Conservation (phyloP, 30 jellyfish, hydroid and myxozoan species). For the Calvadosia cruxmelitensis region DNA sequence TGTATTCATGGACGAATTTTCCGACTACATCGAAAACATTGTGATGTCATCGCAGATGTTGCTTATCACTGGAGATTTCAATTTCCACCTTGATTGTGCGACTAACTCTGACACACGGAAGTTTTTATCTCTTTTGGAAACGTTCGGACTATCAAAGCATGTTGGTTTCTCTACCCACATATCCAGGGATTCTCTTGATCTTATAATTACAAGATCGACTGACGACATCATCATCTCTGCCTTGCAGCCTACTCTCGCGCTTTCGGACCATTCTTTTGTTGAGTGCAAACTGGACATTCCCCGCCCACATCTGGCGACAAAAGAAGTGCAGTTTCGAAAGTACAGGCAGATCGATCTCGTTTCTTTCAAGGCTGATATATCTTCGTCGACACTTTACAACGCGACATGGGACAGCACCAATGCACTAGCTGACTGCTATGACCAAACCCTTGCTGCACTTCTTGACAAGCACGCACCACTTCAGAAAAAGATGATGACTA, state of each 20-base stretch:
- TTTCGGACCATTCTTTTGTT: background rate
- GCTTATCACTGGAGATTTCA: constrained; percentile 22
- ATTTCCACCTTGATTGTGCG: constrained; percentile 11
- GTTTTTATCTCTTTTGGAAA: background rate
- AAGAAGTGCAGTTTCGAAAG: constrained; percentile 3
- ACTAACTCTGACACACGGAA: constrained; percentile 6
- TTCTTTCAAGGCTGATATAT: constrained; percentile 16
- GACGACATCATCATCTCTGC: background rate
- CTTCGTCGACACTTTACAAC: constrained; percentile 7
- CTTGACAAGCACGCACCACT: constrained; percentile 21
- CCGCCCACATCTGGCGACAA: background rate
- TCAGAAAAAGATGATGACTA: constrained; percentile 1
- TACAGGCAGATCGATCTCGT: constrained; percentile 10
- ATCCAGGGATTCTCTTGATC: constrained; percentile 25
- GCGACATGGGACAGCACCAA: constrained; percentile 3
- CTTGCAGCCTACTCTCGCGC: background rate
- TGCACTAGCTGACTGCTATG: constrained; percentile 5
- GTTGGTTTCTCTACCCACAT: constrained; percentile 18
- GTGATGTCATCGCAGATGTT: constrained; percentile 9
- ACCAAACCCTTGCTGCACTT: constrained; percentile 8
- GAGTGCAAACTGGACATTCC: background rate
- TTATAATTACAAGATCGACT: constrained; percentile 17
- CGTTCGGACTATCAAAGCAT: constrained; percentile 9
- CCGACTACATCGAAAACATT: constrained; percentile 14
- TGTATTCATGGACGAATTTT: constrained; percentile 4